phyloP scores from a whole-genome alignment of 2,888 invertebrate species.

The Dynastes maya region DNA sequence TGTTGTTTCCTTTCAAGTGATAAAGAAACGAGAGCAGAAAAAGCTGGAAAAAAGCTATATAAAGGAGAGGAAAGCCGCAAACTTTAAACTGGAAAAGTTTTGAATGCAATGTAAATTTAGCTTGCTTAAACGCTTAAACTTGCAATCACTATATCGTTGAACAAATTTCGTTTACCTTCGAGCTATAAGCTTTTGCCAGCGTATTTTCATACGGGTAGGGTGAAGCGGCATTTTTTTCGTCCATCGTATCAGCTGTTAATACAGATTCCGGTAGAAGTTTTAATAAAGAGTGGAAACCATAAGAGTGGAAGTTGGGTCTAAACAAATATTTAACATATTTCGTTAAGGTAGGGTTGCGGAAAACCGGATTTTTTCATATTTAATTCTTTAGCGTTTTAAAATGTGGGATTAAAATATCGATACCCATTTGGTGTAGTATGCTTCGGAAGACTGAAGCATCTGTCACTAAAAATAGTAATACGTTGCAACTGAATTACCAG shows the following conservation, averaged over 20 bases:
- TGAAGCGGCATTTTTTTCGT: conserved; percentile 13
- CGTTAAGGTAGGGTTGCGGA: not conserved
- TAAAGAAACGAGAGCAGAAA: conserved; percentile 34
- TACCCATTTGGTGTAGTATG: too few relatives aligned
- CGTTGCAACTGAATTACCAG: too few relatives aligned
- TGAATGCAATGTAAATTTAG: conserved; percentile 52
- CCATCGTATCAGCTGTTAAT: conserved; percentile 37
- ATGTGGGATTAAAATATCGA: too few relatives aligned
- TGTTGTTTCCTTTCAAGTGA: conserved; percentile 42
- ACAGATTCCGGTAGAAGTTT: conserved; percentile 31
- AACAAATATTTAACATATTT: conserved; percentile 41
- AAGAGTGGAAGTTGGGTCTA: conserved; percentile 29
- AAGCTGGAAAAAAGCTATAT: conserved; percentile 19
- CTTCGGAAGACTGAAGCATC: too few relatives aligned
- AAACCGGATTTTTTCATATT: not conserved
- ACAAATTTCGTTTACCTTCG: conserved; percentile 51
- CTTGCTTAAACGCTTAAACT: conserved; percentile 53
- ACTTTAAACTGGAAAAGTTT: conserved; percentile 52
- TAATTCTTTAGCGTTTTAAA: not conserved
- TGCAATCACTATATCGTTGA: conserved; percentile 52
- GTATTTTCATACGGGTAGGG: conserved; percentile 21
- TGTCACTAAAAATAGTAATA: too few relatives aligned
- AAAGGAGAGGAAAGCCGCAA: conserved; percentile 17
- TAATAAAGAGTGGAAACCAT: conserved; percentile 33
- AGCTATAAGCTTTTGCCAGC: conserved; percentile 34